Percentiles rank a stretch among this genome's conserved stretches.
These are phyloP conservation scores for Cotesia glomerata DNA, from an alignment of 1,140 invertebrate genomes.

Conservation along the genomic window DNA sequence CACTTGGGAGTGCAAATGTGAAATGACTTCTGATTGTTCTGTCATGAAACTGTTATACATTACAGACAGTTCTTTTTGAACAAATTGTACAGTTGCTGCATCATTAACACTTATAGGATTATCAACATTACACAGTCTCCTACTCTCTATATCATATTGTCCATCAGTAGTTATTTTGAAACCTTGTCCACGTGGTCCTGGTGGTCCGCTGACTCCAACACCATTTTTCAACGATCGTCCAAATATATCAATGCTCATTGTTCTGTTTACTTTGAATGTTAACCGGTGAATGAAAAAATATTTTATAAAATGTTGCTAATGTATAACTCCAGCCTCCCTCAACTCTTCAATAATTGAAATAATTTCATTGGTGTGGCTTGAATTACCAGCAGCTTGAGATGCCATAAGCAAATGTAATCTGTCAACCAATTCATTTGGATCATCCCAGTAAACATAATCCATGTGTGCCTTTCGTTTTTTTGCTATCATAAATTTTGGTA, in stretches of 20 bases:
- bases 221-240: slow-evolving; percentile 14
- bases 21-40: background rate
- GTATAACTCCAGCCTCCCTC: slow-evolving; percentile 12
- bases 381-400: slow-evolving; percentile 11
- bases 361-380: slow-evolving; percentile 5
- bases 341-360: slow-evolving; percentile 16
- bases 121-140: slow-evolving; percentile 22
- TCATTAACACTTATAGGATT: background rate
- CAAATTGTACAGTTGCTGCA: background rate
- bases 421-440: slow-evolving; percentile 11
- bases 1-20: background rate
- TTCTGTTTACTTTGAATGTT: background rate
- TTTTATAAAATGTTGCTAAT: background rate
- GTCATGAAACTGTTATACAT: background rate
- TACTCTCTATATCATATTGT: slow-evolving; percentile 22
- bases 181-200: slow-evolving; percentile 19
- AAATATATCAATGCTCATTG: slow-evolving; percentile 30
- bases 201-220: background rate
- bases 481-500: background rate
- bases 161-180: slow-evolving; percentile 25
- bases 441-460: slow-evolving; percentile 14
- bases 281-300: background rate
- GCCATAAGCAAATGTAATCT: background rate
- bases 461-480: background rate
- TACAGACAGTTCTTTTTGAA: background rate